These are phyloP conservation scores for Amphimallon solstitiale DNA, from an alignment of 2,888 invertebrate species.

Conservation along the genomic window DNA sequence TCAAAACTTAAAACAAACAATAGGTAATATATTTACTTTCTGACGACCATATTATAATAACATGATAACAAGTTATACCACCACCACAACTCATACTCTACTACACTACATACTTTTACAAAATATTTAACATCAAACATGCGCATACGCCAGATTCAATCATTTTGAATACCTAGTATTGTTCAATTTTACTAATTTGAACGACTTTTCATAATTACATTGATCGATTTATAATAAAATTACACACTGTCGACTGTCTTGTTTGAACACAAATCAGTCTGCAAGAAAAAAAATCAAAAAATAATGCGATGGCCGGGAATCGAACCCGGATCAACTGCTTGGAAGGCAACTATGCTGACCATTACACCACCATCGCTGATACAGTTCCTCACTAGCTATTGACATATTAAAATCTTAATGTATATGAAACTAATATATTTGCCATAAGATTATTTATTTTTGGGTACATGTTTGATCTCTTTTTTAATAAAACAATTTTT, in stretches of 20 bases:
- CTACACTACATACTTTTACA: neutral
- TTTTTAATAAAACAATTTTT: too few species aligned
- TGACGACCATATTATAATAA: too few species aligned
- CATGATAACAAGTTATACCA: slow-evolving; percentile 27
- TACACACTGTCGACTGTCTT: too few species aligned
- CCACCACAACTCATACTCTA: too few species aligned
- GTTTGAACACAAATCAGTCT: neutral
- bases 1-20: neutral
- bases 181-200: neutral
- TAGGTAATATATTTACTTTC: neutral
- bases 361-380: slow-evolving; percentile 58
- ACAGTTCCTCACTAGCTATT: too few species aligned
- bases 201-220: too few species aligned
- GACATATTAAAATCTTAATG: slow-evolving; percentile 7
- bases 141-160: slow-evolving; percentile 1
- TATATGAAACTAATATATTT: too few species aligned
- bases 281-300: slow-evolving; percentile 28
- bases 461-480: too few species aligned
- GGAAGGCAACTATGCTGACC: slow-evolving; percentile 65
- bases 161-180: neutral
- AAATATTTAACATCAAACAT: neutral
- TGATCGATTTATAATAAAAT: too few species aligned
- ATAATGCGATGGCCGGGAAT: slow-evolving; percentile 60
- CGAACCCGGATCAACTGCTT: slow-evolving; percentile 65
- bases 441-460: too few species aligned